Evolutionary conservation across 2,797 vertebrate genomes (phyloP).

Genomic region (Acrossocheilus wenchowensis): DNA sequence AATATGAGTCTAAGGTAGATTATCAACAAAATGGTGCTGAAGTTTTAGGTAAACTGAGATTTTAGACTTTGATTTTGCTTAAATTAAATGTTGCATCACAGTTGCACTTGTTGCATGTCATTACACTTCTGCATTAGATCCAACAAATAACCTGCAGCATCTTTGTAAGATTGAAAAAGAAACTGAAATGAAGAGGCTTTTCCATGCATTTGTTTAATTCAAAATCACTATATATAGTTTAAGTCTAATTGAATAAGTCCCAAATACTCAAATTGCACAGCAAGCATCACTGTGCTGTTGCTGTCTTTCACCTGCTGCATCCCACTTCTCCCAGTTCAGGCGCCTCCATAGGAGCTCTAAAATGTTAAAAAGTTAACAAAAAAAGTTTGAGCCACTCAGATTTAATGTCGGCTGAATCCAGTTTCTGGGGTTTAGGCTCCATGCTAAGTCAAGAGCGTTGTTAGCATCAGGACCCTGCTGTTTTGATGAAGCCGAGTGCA

Average conservation of each 20-base stretch:
- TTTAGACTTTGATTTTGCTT: too few species aligned
- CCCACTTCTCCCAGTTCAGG: not conserved
- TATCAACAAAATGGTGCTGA: too few species aligned
- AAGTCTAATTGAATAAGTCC: not conserved
- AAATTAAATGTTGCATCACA: too few species aligned
- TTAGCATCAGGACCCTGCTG: constrained; percentile 54
- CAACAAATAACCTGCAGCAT: too few species aligned
- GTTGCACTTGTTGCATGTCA: too few species aligned
- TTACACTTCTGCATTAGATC: too few species aligned
- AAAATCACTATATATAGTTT: not conserved
- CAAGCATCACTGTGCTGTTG: not conserved
- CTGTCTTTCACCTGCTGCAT: constrained; percentile 11
- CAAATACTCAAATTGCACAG: not conserved
- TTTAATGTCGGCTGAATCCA: constrained; percentile 10
- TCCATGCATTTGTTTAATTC: not conserved
- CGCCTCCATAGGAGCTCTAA: not conserved
- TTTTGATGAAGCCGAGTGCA: constrained; percentile 54
- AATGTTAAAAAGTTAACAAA: constrained; percentile 14
- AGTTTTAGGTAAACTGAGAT: too few species aligned
- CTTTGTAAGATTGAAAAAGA: too few species aligned
- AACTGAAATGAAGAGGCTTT: not conserved
- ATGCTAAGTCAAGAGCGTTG: constrained; percentile 46
- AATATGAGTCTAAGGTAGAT: too few species aligned
- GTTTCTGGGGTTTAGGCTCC: constrained; percentile 33
- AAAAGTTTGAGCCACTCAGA: constrained; percentile 8